Evolutionary conservation across 2,113 vertebrate species (phyloP), one percentile per base, ranked within the genome.

Genomic region (Rhea americana): DNA sequence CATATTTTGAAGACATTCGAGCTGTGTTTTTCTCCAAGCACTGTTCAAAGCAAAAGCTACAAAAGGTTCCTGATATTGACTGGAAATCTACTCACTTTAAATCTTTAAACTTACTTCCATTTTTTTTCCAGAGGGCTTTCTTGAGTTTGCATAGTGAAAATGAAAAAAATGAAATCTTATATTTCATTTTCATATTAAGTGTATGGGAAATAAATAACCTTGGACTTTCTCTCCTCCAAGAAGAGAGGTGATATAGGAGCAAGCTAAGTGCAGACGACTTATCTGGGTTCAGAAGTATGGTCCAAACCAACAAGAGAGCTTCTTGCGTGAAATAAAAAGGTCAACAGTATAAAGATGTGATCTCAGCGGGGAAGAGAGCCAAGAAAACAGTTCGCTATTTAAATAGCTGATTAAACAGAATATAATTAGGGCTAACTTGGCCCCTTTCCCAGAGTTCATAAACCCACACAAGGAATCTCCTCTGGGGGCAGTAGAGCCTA

Each of bases 341-440:
- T 96, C 91, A 95, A 80, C 70, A 94, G 50, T 89, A 94, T 92
- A 94, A 92, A 96, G 74, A 96, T 81, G 78, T 93, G 76, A 78
- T 95, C 75, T 86, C 25, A 0, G 11, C 0, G 37, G 89, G 87
- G 63, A 93, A 84, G 77, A 80, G 32, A 96, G 87, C 53, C 86
- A 94, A 94, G 87, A 86, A 96, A 96, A 95, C 74, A 81, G 91
- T 92, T 95, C 35, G 9, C 77, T 96, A 95, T 97, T 97, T 96
- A 97, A 97, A 84, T 94, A 94, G 89, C 87, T 79, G 91, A 94
- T 97, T 97, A 97, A 97, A 97, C 94, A 96, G 96, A 97, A 97
- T 96, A 97, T 95, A 97, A 98, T 96, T 96, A 97, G 82, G 83
- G 76, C 79, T 95, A 90, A 88, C 85, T 91, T 97, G 96, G 96